Base-by-base conservation (phyloP, 2,113 vertebrate genomes). In the Labeo catla region DNA sequence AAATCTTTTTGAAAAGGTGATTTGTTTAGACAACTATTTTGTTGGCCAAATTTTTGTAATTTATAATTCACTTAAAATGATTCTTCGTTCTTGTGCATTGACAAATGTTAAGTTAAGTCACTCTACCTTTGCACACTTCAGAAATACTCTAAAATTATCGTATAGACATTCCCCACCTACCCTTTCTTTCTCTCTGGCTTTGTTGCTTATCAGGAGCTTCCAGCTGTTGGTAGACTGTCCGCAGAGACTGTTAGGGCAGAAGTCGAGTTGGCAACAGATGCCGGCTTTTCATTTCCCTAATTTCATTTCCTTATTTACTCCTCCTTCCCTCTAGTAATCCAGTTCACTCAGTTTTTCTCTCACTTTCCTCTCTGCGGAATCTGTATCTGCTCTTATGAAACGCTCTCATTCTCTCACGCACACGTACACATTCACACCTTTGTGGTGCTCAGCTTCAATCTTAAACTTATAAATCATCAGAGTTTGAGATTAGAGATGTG, bases 121-220 rank as follows among this genome's bases (percentile, higher is more conserved):
- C 54, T 80, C 65, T 19, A n/a, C n/a, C 23, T 70, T 82, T 16
- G 11, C 23, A 70, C 23, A 39, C 61, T 68, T 68, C 1, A 52
- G 63, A 34, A 28, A 72, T 57, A 43, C 21, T 70, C 9, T 39
- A 63, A 45, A 49, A 47, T 57, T 8, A 47, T 50, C 72, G 9
- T 52, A 49, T 65, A 34, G 23, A 45, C 87, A 76, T 84, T 80
- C 49, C 83, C 86, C 86, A 90, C 89, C 63, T n/a, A 52, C 49
- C 76, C 28, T 83, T 57, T 83, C 23, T 81, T 68, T 28, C 57
- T 85, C 87, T 87, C 89, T 91, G 84, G 89, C 88, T 86, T 91
- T 93, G 91, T 93, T 93, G 91, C 93, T 95, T 95, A 95, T 95
- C 94, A 89, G 90, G 81, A 89, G 6, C 52, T 81, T 92, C 92